Evolutionary conservation across 1,140 invertebrate genomes (phyloP), one percentile per base, ranked within the genome.

Genomic region (Drosophila nikananu): DNA sequence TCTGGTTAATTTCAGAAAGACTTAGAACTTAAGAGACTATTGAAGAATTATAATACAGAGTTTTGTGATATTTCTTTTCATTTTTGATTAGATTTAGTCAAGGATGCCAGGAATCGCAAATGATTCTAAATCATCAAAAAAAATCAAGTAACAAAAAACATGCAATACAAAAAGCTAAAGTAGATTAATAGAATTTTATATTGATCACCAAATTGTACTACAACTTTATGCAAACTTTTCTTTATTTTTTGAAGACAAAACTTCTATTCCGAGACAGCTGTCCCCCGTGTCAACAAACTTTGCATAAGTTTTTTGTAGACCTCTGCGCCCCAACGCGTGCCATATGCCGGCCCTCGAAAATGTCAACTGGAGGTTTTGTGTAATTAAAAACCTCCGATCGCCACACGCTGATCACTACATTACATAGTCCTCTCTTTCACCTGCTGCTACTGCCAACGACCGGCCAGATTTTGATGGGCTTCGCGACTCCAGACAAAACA

Each of bases 401-500:
- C 51, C 70, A 70, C 66, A 82, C 77, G 84, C 78, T 81, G 77
- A 79, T 79, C 86, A 76, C 81, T 90, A 81, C 84, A 81, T 84
- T 83, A 80, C 65, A 57, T 25, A 57, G 81, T 58, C 63, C 41
- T 63, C 73, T 80, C 72, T n/a, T n/a, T 77, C 51, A 73, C 74
- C 84, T 81, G 74, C 74, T 77, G 73, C 67, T 64, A 60, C 67
- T 73, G 71, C 79, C 74, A 75, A 49, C 42, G 75, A 67, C 71
- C 37, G 80, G 59, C 77, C 81, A 60, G 90, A 73, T 90, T 84
- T 92, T 92, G 81, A 87, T 92, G 86, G 91, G 91, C 91, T 92
- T 89, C 86, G 75, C 79, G 79, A 60, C 68, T 66, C 32, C 52
- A 46, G 48, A 48, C 21, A 58, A 68, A 62, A 57, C 59, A 73